These are phyloP conservation scores for Drosophila flavopinicola DNA, from an alignment of 2,888 invertebrate species.

Conservation along the genomic window DNA sequence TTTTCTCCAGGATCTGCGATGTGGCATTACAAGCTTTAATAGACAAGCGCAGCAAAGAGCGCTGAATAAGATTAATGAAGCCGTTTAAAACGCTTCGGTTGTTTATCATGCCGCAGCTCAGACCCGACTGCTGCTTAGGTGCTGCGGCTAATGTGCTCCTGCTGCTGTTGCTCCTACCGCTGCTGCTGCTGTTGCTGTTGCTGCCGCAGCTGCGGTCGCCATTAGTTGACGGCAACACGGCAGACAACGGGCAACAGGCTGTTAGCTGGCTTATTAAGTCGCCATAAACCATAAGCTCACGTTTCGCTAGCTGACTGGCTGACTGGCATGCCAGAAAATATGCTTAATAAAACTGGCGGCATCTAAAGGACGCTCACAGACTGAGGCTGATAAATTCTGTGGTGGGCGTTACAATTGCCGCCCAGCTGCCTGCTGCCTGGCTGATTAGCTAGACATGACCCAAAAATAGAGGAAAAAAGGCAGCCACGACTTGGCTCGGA, in stretches of 20 bases:
- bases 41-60: constrained; percentile 71
- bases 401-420: constrained; percentile 64
- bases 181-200: neutral
- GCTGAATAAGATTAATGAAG: constrained; percentile 83
- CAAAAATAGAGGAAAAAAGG: constrained; percentile 44
- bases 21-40: constrained; percentile 75
- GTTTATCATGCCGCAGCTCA: constrained; percentile 76
- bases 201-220: constrained; percentile 50
- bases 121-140: constrained; percentile 41
- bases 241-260: constrained; percentile 57
- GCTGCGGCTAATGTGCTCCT: constrained; percentile 60
- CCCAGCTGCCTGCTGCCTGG: constrained; percentile 37
- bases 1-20: constrained; percentile 31
- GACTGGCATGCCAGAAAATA: constrained; percentile 48
- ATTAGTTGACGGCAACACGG: constrained; percentile 65
- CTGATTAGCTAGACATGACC: constrained; percentile 75
- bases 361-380: constrained; percentile 45
- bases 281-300: constrained; percentile 79
- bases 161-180: constrained; percentile 6
- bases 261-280: constrained; percentile 71
- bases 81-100: constrained; percentile 83
- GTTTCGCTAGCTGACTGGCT: constrained; percentile 49
- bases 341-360: constrained; percentile 71
- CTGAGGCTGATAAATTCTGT: constrained; percentile 67
- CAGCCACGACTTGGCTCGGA: constrained; percentile 52